Evolutionary conservation across 2,113 vertebrate species (phyloP), one percentile per base, ranked within the genome.

Genomic region (Stigmatopora argus): DNA sequence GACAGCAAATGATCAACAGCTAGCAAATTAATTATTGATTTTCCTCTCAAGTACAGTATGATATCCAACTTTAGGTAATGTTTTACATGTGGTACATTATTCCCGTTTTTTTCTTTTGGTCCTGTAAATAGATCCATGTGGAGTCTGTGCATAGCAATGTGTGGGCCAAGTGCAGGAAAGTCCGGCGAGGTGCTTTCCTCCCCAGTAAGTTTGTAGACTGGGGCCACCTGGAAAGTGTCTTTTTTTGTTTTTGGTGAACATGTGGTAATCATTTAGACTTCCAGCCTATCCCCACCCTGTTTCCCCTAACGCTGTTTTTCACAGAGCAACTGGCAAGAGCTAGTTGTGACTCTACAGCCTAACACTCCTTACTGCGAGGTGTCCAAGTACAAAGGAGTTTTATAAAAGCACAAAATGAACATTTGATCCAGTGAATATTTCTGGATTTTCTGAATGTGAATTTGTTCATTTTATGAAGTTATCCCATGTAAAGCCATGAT

Each of bases 241-340:
- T 83, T 41, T 78, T 66, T 19, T 21, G 61, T 83, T 41, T 78
- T 66, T 19, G 26, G 61, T 71, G 79, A 90, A 88, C 90, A 92
- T 90, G 87, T 91, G 90, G 87, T 82, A 87, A 79, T 87, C 66
- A 90, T 92, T 91, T 90, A 80, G 87, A 80, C 78, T 77, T 83
- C 78, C 82, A 71, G 81, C 82, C 79, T 78, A 84, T 80, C 84
- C 84, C 83, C 86, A 79, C 87, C 87, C 85, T 70, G 56, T 82
- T 85, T 82, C 77, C 70, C 68, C 66, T 78, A 65, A 2, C 71
- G 67, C 78, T 83, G 70, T 80, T 88, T 83, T 85, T 79, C 77
- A 74, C 48, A 77, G 72, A 57, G n/a, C 19, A 80, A 78, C 77
- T 80, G 68, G 76, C 71, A 81, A 81, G 80, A 84, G 81, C 74